Base-by-base conservation (phyloP, 2,797 vertebrate genomes). In the Smutsia temminckii region DNA sequence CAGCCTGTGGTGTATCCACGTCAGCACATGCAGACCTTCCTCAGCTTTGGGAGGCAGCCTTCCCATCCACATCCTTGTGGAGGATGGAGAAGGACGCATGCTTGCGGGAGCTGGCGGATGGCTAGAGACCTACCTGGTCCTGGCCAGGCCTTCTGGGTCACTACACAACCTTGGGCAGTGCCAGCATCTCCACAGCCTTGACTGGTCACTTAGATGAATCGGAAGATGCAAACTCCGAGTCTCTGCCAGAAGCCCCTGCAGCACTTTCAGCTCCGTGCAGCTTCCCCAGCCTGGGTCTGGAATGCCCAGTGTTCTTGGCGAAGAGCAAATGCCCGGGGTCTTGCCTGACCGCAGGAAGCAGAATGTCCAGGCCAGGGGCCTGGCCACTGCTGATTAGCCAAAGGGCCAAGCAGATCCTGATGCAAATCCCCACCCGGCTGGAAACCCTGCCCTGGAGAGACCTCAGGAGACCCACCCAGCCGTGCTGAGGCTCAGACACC, bases 11-110 rank as follows among this genome's bases (percentile, higher is more conserved):
- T 32, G 14, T 13, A 18, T 8, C 49, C 32, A 3, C 2, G 3
- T 21, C 12, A 3, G 16, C 9, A 8, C 5, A 14, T 29, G 12
- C 18, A 8, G 1, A 29, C 6, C 7, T 1, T 1, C 13, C 17
- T 20, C 25, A 11, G 3, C 29, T 20, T 61, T 8, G 34, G 53
- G 18, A 25, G 1, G 9, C 8, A 5, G 49, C 27, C 21, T 77
- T 18, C 63, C 29, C 1, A 21, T 14, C 37, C 20, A 8, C 21
- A 2, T 21, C 42, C 61, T 17, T 16, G 34, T 64, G 51, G 40
- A 88, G 42, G 23, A 40, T 40, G 18, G n/a, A n/a, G 51, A 46
- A 25, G 14, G 16, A 5, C 4, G 1, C 6, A 2, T 13, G 21
- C 25, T 7, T 64, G 80, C 5, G 3, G 46, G 23, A 55, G 34